Conservation (phyloP, 2,888 invertebrate genomes). For the Drosophila sordidapex region DNA sequence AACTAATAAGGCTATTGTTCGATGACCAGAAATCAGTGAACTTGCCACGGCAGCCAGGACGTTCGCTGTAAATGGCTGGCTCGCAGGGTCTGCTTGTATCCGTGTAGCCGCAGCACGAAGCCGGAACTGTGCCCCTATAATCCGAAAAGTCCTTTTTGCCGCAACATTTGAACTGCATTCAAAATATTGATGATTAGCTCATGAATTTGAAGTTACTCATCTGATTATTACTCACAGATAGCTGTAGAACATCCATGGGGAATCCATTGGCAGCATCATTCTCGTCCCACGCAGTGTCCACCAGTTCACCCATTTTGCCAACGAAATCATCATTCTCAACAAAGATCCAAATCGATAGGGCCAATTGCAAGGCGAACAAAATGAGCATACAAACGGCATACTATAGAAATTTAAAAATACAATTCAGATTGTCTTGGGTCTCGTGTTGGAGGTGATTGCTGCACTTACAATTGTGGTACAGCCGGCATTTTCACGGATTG, state of each 20-base stretch:
- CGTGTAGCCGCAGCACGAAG: constrained; percentile 78
- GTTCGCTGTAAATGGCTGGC: constrained; percentile 39
- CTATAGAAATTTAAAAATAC: constrained; percentile 84
- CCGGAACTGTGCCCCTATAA: constrained; percentile 66
- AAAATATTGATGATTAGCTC: neutral
- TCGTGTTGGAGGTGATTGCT: no score
- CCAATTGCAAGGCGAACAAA: constrained; percentile 90
- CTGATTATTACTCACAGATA: constrained; percentile 68
- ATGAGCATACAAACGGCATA: constrained; percentile 90
- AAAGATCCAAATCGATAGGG: constrained; percentile 89
- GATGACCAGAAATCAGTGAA: constrained; percentile 84
- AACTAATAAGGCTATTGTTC: constrained; percentile 86
- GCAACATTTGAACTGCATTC: constrained; percentile 79
- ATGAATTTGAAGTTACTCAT: neutral
- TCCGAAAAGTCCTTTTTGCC: constrained; percentile 61
- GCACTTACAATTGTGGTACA: constrained; percentile 91
- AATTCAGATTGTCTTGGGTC: neutral
- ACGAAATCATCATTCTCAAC: constrained; percentile 87
- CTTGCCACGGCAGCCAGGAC: constrained; percentile 60
- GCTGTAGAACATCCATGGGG: constrained; percentile 80
- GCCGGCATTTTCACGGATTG: constrained; percentile 93
- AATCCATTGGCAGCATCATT: constrained; percentile 59
- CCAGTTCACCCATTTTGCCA: constrained; percentile 85
- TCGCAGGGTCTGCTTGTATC: constrained; percentile 53
- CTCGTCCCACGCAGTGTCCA: constrained; percentile 84